phyloP scores from a whole-genome alignment of 2,888 invertebrate genomes.

The Blastobasis lacticolella region DNA sequence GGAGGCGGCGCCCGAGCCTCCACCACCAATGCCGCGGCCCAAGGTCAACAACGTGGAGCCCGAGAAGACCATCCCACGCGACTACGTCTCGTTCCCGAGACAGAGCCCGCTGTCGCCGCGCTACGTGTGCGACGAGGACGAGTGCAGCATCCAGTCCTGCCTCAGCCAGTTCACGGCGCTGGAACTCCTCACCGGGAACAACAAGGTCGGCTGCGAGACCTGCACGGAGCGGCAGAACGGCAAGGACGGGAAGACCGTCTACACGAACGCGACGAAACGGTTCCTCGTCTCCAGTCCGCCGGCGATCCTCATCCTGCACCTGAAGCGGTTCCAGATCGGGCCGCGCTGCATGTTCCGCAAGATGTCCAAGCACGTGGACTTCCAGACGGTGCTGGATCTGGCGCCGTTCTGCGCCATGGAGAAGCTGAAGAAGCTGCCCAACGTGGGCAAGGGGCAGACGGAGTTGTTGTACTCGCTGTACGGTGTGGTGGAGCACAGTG shows the following conservation, averaged over 20 bases:
- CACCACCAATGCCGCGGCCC: conserved; percentile 34
- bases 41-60: conserved; percentile 43
- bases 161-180: conserved; percentile 93
- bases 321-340: conserved; percentile 95
- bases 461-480: conserved; percentile 90
- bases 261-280: conserved; percentile 88
- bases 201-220: conserved; percentile 93
- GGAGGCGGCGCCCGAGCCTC: conserved; percentile 29
- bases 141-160: conserved; percentile 90
- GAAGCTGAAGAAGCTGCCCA: conserved; percentile 76
- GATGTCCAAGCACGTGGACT: conserved; percentile 89
- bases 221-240: conserved; percentile 86
- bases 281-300: conserved; percentile 93
- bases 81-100: conserved; percentile 44
- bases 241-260: conserved; percentile 81
- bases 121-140: conserved; percentile 83
- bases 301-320: conserved; percentile 93
- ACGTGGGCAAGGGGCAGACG: conserved; percentile 75
- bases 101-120: conserved; percentile 76
- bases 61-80: conserved; percentile 39
- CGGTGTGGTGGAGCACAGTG: conserved; percentile 96
- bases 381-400: conserved; percentile 88
- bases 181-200: conserved; percentile 92
- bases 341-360: conserved; percentile 84
- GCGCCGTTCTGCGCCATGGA: conserved; percentile 91